phyloP scores from a whole-genome alignment of 53 echinoderm and acorn worm species.

The Zoroaster sp. region DNA sequence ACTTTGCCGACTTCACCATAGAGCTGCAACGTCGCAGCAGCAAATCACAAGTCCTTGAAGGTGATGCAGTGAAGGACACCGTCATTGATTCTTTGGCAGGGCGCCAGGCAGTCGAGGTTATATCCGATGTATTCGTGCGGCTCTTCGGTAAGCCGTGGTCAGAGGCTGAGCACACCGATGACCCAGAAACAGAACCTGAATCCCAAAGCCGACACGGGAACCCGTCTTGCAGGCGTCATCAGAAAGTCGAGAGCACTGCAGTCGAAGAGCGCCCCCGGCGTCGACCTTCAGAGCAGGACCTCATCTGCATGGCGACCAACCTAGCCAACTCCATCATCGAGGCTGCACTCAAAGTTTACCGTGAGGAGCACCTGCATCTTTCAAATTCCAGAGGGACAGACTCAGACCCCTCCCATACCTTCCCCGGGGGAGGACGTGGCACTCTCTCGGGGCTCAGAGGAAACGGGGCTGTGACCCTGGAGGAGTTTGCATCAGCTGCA shows the following conservation, averaged over 20 bases:
- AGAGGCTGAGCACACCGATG: conserved; percentile 24
- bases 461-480: background rate
- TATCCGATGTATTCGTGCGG: conserved; percentile 83
- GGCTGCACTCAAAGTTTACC: conserved; percentile 77
- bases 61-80: background rate
- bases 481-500: conserved; percentile 1
- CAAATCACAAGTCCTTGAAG: conserved; percentile 15
- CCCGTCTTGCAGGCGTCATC: conserved; percentile 33
- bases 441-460: background rate
- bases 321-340: conserved; percentile 90
- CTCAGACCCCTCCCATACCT: background rate
- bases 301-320: conserved; percentile 91
- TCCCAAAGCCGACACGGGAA: conserved; percentile 17
- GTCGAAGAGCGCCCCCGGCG: conserved; percentile 30
- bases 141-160: conserved; percentile 74
- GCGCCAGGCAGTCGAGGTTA: conserved; percentile 71
- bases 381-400: background rate
- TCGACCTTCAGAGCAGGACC: conserved; percentile 78
- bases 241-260: conserved; percentile 14
- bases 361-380: conserved; percentile 72
- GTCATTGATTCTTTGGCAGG: conserved; percentile 56
- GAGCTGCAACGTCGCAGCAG: conserved; percentile 66
- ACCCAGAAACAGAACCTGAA: conserved; percentile 10
- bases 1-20: conserved; percentile 82
- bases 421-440: no score